A percentile compares a stretch with the other conserved stretches of the same genome.
These are phyloP conservation scores for Triops cancriformis DNA, from an alignment of 1,140 invertebrate species.

Conservation along the genomic window DNA sequence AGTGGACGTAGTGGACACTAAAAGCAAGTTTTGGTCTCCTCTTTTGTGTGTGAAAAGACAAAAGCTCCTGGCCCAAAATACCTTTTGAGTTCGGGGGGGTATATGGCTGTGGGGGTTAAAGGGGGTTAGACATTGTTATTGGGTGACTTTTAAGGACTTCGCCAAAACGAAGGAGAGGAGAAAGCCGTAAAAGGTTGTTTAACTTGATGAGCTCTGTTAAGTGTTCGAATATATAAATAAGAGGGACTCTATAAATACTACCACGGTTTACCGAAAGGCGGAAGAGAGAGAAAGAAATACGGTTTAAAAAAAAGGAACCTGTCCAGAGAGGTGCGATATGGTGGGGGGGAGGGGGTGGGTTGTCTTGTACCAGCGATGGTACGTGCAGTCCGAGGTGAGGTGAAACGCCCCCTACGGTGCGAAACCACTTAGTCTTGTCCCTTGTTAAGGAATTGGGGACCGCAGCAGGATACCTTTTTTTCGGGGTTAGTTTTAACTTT, in stretches of 20 bases:
- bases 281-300: too few relatives aligned
- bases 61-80: background rate
- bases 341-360: too few relatives aligned
- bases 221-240: background rate
- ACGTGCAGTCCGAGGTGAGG: background rate
- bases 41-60: background rate
- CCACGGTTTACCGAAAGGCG: too few relatives aligned
- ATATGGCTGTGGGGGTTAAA: too few relatives aligned
- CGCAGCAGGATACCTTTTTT: background rate
- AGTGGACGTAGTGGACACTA: slow-evolving; percentile 12
- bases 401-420: background rate
- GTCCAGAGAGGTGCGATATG: too few relatives aligned
- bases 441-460: slow-evolving; percentile 10
- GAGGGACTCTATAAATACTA: too few relatives aligned
- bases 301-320: too few relatives aligned
- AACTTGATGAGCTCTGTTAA: background rate
- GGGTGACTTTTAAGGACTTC: background rate
- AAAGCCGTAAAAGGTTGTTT: background rate
- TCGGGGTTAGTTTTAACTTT: too few relatives aligned
- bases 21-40: background rate
- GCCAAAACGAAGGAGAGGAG: background rate
- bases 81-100: background rate
- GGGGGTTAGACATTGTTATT: too few relatives aligned
- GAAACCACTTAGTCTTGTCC: slow-evolving; percentile 10
- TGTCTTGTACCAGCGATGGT: too few relatives aligned